Base-by-base conservation (phyloP, 2,113 vertebrate species). In the Ammospiza nelsoni region DNA sequence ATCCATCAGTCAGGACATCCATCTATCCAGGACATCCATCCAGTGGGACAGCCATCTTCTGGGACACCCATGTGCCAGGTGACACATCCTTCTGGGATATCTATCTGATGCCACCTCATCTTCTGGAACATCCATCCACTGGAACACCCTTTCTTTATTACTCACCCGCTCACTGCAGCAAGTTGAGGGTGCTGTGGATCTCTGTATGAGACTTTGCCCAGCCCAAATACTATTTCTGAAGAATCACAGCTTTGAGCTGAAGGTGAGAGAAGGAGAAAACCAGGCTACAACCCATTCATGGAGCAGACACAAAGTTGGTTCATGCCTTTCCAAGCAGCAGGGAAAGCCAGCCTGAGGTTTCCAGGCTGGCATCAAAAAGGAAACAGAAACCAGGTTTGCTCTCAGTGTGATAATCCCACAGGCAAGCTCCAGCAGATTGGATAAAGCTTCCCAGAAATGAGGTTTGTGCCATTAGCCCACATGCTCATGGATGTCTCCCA, bases 201-300 rank as follows among this genome's bases (percentile, higher is more conserved):
- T 76, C 44, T 76, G 23, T 3, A 76, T 49, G 23, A 57, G 18
- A 9, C 31, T 18, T 39, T 22, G n/a, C 15, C 15, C 72, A 77
- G 27, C 41, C 16, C 33, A n/a, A 59, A 13, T 0, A 2, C 33
- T 2, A 0, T n/a, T 58, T n/a, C 43, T 0, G 0, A 5, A 18
- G 17, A 14, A 12, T 33, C 73, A 65, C 41, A 66, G 68, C 63
- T 80, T 72, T 0, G 2, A 79, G 65, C 15, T 9, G 7, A 1
- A 2, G 35, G 24, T 51, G 24, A 35, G 23, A 49, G 39, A 61
- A 5, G 66, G 20, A 81, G 65, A 15, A 67, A 43, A 78, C 10
- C 5, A 8, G 13, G 25, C 58, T 31, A 67, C 28, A 58, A 52
- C 11, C 12, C 27, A 6, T 68, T 55, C 29, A 24, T 6, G 3